These are phyloP conservation scores for Scrobipalpa atriplicella DNA, from an alignment of 2,888 invertebrate species.

Conservation along the genomic window DNA sequence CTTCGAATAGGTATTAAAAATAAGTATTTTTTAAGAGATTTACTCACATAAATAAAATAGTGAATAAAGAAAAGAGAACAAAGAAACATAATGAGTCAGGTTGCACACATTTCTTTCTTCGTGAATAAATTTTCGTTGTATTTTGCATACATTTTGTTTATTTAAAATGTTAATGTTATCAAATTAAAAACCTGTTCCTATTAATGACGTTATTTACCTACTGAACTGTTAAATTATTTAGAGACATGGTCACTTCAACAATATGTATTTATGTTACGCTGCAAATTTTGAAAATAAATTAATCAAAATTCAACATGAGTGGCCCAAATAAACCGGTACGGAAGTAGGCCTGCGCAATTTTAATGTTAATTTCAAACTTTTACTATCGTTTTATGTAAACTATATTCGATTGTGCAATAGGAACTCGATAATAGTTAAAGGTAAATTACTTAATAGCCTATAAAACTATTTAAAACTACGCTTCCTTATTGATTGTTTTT, in stretches of 20 bases:
- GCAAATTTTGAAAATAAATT: not conserved
- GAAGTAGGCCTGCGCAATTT: conserved; percentile 18
- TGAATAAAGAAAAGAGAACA: too few species aligned
- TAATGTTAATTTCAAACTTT: conserved; percentile 4
- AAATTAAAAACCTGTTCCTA: not conserved
- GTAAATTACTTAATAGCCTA: not conserved
- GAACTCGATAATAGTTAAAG: conserved; percentile 1
- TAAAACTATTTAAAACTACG: not conserved
- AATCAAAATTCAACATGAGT: conserved; percentile 6
- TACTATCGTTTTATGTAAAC: conserved; percentile 17
- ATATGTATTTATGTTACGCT: not conserved
- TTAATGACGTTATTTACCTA: not conserved
- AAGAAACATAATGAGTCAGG: too few species aligned
- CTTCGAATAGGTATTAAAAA: too few species aligned
- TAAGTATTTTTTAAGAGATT: too few species aligned
- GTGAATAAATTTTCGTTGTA: not conserved
- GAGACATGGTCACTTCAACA: not conserved
- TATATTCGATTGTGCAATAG: not conserved
- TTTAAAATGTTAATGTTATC: too few species aligned
- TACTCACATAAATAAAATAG: too few species aligned
- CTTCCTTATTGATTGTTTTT: conserved; percentile 1
- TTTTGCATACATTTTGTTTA: not conserved
- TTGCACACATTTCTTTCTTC: too few species aligned
- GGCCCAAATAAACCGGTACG: conserved; percentile 4
- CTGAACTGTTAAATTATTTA: not conserved